Conservation (phyloP, 2,113 vertebrate species). For the Lagenorhynchus albirostris region DNA sequence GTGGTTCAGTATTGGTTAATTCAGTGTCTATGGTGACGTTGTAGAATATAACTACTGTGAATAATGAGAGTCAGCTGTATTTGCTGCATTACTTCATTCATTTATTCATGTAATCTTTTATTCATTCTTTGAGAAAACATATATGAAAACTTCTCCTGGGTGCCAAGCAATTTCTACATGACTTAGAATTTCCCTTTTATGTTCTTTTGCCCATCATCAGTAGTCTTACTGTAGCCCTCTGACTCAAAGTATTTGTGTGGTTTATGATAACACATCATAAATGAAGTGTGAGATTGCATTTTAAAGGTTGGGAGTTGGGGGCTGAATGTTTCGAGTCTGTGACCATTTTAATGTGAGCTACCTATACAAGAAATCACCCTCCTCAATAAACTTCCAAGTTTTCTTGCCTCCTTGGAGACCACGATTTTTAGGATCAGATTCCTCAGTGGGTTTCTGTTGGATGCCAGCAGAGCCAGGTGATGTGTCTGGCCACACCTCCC, state of each 20-base stretch:
- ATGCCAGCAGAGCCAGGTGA: neutral
- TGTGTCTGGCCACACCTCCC: neutral
- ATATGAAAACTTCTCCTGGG: neutral
- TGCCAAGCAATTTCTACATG: neutral
- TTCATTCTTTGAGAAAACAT: constrained; percentile 12
- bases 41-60: neutral
- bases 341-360: constrained; percentile 7
- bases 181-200: neutral
- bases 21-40: neutral
- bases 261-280: neutral
- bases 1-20: neutral
- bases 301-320: constrained; percentile 21
- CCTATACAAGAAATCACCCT: neutral
- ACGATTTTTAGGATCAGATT: constrained; percentile 5
- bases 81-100: neutral
- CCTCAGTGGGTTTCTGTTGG: neutral
- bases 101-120: neutral
- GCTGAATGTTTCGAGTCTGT: neutral
- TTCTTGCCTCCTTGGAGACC: neutral
- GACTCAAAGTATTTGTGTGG: neutral
- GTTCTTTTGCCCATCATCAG: neutral
- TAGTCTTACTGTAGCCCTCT: neutral
- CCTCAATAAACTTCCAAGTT: constrained; percentile 24
- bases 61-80: neutral
- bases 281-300: constrained; percentile 15